phyloP scores from a whole-genome alignment of 2,797 vertebrate genomes.

The Microctenopoma lineatum region DNA sequence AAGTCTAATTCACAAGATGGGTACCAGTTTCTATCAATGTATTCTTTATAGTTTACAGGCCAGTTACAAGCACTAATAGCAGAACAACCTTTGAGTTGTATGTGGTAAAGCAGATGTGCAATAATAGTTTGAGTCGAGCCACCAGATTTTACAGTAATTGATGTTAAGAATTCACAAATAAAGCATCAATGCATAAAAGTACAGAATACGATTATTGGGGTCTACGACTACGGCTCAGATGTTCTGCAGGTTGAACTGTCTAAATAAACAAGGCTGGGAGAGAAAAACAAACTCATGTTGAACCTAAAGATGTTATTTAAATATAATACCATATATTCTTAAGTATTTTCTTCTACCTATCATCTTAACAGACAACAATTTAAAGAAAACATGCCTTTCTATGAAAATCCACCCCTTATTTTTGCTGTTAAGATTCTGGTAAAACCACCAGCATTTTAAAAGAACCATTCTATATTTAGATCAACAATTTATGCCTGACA shows the following conservation, averaged over 20 bases:
- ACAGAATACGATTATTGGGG: neutral
- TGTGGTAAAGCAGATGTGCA: neutral
- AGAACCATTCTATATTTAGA: slow-evolving; percentile 1
- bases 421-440: slow-evolving; percentile 4
- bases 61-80: neutral
- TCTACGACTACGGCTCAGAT: too few relatives aligned
- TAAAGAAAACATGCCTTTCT: neutral
- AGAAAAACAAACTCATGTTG: neutral
- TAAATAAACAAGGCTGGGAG: neutral
- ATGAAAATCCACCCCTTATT: neutral
- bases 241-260: too few relatives aligned
- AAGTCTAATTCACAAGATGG: slow-evolving; percentile 3
- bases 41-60: neutral
- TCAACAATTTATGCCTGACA: slow-evolving; percentile 5
- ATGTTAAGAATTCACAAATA: neutral
- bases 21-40: neutral
- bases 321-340: too few relatives aligned
- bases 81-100: neutral
- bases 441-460: neutral
- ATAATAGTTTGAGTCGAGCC: neutral
- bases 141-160: neutral
- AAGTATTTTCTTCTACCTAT: neutral
- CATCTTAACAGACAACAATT: neutral
- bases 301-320: neutral
- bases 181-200: neutral